Percentiles rank a stretch among this genome's conserved stretches.
phyloP scores from a whole-genome alignment of 2,888 invertebrate genomes.

The Neoaliturus tenellus region DNA sequence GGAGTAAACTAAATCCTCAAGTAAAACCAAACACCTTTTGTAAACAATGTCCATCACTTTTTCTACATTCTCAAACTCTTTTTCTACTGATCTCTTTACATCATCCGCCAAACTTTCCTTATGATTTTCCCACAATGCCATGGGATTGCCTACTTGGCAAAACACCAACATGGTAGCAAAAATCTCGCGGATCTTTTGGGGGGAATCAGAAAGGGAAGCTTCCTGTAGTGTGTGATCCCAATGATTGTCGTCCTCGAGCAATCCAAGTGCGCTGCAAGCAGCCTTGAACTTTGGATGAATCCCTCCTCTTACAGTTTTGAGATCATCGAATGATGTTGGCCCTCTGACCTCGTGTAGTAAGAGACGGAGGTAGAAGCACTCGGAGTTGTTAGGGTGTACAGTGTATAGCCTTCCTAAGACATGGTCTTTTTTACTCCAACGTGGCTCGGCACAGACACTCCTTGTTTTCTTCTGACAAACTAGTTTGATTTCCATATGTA shows the following conservation, averaged over 20 bases:
- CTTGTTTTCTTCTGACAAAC: conserved; percentile 11
- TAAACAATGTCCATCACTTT: conserved; percentile 61
- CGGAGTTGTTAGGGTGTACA: conserved; percentile 62
- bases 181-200: conserved; percentile 50
- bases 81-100: conserved; percentile 33
- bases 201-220: conserved; percentile 62
- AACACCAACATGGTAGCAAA: conserved; percentile 57
- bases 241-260: conserved; percentile 66
- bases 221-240: conserved; percentile 69
- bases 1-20: conserved; percentile 23
- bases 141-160: conserved; percentile 62
- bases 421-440: conserved; percentile 61
- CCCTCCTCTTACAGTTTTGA: conserved; percentile 68
- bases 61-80: conserved; percentile 9
- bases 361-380: conserved; percentile 66
- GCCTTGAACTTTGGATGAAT: conserved; percentile 62
- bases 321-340: conserved; percentile 67
- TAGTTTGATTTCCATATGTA: conserved; percentile 60
- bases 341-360: conserved; percentile 65
- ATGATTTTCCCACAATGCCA: conserved; percentile 54
- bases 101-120: conserved; percentile 43
- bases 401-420: conserved; percentile 66
- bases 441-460: conserved; percentile 3
- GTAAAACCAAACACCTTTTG: conserved; percentile 65
- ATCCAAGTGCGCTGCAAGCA: conserved; percentile 66